These are phyloP conservation scores for Castor canadensis DNA, from an alignment of 2,113 vertebrate genomes.

Conservation along the genomic window DNA sequence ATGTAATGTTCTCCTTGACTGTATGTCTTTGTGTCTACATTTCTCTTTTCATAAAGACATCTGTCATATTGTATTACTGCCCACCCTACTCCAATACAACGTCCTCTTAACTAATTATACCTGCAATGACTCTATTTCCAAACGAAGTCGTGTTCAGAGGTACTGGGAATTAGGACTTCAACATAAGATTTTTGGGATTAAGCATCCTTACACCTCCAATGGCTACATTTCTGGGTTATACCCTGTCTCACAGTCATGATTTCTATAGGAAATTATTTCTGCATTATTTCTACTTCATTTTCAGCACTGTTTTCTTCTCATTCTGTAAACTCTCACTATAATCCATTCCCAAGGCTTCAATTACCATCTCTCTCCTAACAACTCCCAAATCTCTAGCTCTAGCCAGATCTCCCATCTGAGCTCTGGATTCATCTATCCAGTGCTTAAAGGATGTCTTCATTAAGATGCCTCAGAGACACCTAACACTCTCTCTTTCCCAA, in stretches of 20 bases:
- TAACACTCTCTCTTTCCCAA: neutral
- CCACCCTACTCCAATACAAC: neutral
- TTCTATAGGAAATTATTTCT: neutral
- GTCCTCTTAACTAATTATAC: neutral
- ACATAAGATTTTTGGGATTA: neutral
- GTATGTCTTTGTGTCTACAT: neutral
- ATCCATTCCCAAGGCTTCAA: neutral
- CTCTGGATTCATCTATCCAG: neutral
- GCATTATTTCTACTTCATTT: neutral
- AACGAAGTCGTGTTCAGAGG: neutral
- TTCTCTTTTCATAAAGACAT: neutral
- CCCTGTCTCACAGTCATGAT: neutral
- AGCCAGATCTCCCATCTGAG: neutral
- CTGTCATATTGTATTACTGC: neutral
- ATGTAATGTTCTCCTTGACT: too few species aligned
- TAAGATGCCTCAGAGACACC: neutral
- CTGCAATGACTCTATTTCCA: neutral
- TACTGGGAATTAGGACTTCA: neutral
- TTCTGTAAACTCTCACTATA: constrained; percentile 3
- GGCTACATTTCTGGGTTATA: neutral
- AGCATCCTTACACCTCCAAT: neutral
- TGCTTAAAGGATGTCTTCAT: neutral
- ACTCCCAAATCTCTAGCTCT: neutral
- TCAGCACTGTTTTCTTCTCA: neutral
- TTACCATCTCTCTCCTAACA: neutral